Evolutionary conservation across 2,113 vertebrate genomes (phyloP), one percentile per base, ranked within the genome.

Genomic region (Xenotilapia caudafasciata): DNA sequence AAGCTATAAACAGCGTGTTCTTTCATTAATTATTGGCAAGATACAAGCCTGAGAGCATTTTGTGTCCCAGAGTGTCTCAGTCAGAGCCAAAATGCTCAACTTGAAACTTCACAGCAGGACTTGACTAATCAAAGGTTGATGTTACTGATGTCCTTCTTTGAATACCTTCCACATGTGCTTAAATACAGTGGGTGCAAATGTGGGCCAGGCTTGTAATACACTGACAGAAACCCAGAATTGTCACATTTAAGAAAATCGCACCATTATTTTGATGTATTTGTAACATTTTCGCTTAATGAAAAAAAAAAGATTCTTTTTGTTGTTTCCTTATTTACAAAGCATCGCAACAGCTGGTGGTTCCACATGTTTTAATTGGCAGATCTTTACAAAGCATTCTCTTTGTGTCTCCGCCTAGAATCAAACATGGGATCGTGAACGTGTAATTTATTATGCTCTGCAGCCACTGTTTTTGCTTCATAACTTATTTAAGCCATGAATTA

Each of bases 271-370:
- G 40, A 47, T 47, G 4, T 3, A 45, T 73, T 73, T 28, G 21
- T 45, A 42, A 45, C 21, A 45, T 73, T 47, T 75, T 28, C 1
- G 5, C 38, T 17, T 47, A 75, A 73, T 28, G 23, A 26, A 26
- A 42, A 70, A 38, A 42, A 42, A 68, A 68, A 38, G 1, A 4
- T 21, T 7, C 0, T n/a, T 14, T 23, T 23, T 9, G n/a, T 23
- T 45, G 68, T 10, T 73, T 42, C 38, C 13, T 73, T 4, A 6
- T 42, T 26, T 40, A 26, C 13, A 45, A 42, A 15, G 38, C n/a
- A 23, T 42, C 1, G 0, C 38, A 42, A 42, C 38, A 45, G 38
- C 21, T 17, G 21, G 68, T 73, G 9, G 1, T 45, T 45, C 5
- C 21, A 8, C 68, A 15, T 73, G 38, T 73, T 73, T 73, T 23